Conservation (phyloP, 1,140 invertebrate genomes). For the Idris sp. region DNA sequence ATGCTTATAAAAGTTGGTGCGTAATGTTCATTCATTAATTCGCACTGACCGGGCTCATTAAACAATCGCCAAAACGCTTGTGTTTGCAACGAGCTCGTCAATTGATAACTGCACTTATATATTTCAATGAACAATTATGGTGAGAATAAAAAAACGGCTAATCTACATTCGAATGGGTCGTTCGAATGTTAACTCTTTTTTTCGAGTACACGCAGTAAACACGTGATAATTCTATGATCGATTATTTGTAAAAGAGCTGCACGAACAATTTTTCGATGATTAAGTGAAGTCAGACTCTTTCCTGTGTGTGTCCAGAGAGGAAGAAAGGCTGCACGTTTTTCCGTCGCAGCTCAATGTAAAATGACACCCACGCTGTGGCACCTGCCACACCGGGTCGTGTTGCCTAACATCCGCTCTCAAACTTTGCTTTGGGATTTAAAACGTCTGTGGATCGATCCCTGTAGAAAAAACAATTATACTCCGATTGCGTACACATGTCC, state of each 20-base stretch:
- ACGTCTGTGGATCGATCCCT: slow-evolving; percentile 28
- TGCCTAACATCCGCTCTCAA: slow-evolving; percentile 64
- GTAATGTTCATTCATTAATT: slow-evolving; percentile 54
- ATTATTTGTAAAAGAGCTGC: slow-evolving; percentile 30
- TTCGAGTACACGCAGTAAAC: slow-evolving; percentile 24
- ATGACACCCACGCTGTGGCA: slow-evolving; percentile 64
- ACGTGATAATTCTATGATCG: slow-evolving; percentile 43
- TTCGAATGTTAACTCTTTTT: too few relatives aligned
- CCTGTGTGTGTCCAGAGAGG: too few relatives aligned
- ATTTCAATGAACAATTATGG: slow-evolving; percentile 45
- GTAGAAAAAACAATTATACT: slow-evolving; percentile 28
- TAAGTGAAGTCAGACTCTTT: slow-evolving; percentile 42
- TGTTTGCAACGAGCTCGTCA: slow-evolving; percentile 8
- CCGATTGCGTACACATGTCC: slow-evolving; percentile 8
- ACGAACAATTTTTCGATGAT: slow-evolving; percentile 9
- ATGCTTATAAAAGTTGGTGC: slow-evolving; percentile 38
- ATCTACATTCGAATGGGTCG: slow-evolving; percentile 43
- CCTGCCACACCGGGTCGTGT: slow-evolving; percentile 61
- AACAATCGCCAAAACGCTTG: slow-evolving; percentile 28
- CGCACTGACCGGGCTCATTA: slow-evolving; percentile 23
- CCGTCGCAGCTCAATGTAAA: slow-evolving; percentile 60
- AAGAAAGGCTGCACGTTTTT: slow-evolving; percentile 63
- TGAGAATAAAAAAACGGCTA: slow-evolving; percentile 32
- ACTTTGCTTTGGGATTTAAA: slow-evolving; percentile 49
- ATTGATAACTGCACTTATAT: slow-evolving; percentile 25